Percentiles rank a stretch among this genome's conserved stretches.
Conservation (phyloP, 2,888 invertebrate genomes). For the Eupithecia tripunctaria region DNA sequence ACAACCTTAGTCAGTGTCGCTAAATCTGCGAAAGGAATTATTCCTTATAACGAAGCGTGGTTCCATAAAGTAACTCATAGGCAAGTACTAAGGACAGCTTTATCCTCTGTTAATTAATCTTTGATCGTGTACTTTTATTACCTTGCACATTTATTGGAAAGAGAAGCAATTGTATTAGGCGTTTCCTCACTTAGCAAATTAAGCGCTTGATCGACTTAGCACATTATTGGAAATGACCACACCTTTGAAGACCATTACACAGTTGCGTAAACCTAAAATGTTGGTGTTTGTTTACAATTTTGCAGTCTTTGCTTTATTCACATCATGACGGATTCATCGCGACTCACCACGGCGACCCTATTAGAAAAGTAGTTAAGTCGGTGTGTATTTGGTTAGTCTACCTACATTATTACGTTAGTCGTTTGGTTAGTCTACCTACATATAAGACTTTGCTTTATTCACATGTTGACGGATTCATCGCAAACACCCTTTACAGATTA, state of each 20-base stretch:
- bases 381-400: no score
- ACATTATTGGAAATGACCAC: constrained; percentile 17
- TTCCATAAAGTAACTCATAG: background rate
- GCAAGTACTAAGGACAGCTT: background rate
- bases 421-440: no score
- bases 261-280: background rate
- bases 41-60: background rate
- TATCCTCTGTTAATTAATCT: background rate
- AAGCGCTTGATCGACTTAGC: constrained; percentile 14
- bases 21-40: background rate
- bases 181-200: constrained; percentile 21
- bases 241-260: constrained; percentile 18
- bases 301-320: background rate
- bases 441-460: no score
- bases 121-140: background rate
- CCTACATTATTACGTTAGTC: no score
- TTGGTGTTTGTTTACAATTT: background rate
- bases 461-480: background rate
- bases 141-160: background rate
- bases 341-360: no score
- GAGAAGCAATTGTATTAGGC: background rate
- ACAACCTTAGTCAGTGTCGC: background rate
- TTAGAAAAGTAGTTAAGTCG: no score
- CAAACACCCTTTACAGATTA: background rate
- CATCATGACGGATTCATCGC: no score